phyloP scores from a whole-genome alignment of 2,888 invertebrate species.

The Callyntrura guangdongensis region DNA sequence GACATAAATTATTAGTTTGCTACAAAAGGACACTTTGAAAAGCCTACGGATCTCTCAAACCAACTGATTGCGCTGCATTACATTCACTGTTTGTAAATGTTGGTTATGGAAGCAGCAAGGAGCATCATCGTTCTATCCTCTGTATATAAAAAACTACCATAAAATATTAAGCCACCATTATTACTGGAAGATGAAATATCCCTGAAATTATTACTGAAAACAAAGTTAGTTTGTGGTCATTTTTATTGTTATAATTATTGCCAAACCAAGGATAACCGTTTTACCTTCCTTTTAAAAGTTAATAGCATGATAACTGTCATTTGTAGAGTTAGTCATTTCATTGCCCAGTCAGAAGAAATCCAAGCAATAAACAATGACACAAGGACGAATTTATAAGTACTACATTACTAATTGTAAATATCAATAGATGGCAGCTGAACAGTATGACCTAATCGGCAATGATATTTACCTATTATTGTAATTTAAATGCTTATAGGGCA shows the following conservation, averaged over 20 bases:
- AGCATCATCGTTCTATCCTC: background rate
- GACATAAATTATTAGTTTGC: background rate
- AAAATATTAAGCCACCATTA: background rate
- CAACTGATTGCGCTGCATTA: too few species aligned
- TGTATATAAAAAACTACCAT: background rate
- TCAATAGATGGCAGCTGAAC: too few species aligned
- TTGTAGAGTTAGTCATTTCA: too few species aligned
- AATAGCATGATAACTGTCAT: too few species aligned
- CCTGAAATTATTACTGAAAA: background rate
- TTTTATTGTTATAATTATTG: background rate
- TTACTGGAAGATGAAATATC: background rate
- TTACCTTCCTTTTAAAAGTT: background rate
- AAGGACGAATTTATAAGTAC: too few species aligned
- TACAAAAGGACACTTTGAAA: slow-evolving; percentile 4
- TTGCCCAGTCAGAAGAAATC: too few species aligned
- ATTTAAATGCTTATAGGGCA: too few species aligned
- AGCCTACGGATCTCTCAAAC: background rate
- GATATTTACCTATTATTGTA: too few species aligned
- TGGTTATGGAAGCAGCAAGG: background rate
- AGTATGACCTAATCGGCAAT: too few species aligned
- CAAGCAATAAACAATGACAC: too few species aligned
- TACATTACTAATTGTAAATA: too few species aligned
- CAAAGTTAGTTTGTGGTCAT: background rate
- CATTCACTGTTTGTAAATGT: too few species aligned
- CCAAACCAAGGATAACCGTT: background rate